These are phyloP conservation scores for Balearica regulorum DNA, from an alignment of 2,797 vertebrate genomes.

Conservation along the genomic window DNA sequence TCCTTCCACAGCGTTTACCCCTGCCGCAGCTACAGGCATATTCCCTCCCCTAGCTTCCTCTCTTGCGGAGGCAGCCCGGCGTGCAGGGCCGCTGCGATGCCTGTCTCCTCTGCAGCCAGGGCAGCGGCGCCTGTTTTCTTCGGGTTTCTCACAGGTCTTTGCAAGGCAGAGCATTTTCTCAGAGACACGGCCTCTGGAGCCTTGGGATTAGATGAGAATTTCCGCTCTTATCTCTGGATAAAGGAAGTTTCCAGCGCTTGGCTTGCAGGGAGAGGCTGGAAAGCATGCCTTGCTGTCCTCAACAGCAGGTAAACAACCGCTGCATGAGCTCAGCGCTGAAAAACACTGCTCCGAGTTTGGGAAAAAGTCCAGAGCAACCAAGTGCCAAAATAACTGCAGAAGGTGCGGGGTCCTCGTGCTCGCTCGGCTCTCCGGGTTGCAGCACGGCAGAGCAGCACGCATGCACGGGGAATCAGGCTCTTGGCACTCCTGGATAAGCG, in stretches of 20 bases:
- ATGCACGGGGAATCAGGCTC: rapidly evolving
- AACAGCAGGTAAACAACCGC: background rate
- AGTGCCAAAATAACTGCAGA: background rate
- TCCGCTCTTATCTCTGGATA: background rate
- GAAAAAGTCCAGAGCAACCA: background rate
- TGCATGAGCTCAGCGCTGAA: background rate
- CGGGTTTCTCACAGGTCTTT: background rate
- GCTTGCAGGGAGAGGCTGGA: background rate
- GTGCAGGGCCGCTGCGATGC: background rate
- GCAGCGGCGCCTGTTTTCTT: background rate
- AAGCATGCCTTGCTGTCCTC: background rate
- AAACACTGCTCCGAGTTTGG: background rate
- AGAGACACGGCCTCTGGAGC: background rate
- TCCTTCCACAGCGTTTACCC: background rate
- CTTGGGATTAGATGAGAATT: background rate
- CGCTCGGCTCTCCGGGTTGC: background rate
- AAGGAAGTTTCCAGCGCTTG: background rate
- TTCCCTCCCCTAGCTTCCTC: background rate
- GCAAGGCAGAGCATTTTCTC: background rate
- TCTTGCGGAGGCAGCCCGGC: background rate
- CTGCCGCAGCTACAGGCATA: rapidly evolving
- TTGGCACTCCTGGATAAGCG: rapidly evolving
- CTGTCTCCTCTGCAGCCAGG: background rate
- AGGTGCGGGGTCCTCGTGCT: background rate
- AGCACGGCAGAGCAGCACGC: background rate